Evolutionary conservation across 2,888 invertebrate species (phyloP).

Genomic region (Spilarctia lutea): DNA sequence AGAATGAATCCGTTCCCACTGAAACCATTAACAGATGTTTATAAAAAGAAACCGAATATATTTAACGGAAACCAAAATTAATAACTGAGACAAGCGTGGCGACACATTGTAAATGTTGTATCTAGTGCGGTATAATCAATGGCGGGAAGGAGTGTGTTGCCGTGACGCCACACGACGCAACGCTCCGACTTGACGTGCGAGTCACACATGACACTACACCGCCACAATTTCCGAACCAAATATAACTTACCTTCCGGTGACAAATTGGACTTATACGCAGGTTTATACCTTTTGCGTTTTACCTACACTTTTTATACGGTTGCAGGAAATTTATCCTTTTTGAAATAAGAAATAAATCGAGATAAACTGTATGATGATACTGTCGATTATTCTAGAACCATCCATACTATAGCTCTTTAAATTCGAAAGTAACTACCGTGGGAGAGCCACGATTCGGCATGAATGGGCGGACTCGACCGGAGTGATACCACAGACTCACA

Average conservation of each 20-base stretch:
- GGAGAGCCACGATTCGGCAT: no score
- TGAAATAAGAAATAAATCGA: neutral
- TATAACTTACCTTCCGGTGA: constrained; percentile 52
- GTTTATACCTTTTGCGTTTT: constrained; percentile 18
- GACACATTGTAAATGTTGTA: constrained; percentile 45
- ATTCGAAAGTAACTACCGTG: no score
- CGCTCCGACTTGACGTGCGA: constrained; percentile 39
- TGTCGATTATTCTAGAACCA: neutral
- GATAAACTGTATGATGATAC: neutral
- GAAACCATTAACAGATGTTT: constrained; percentile 43
- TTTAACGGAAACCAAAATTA: constrained; percentile 47
- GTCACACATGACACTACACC: constrained; percentile 46
- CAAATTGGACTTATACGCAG: constrained; percentile 42
- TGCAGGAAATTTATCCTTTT: neutral
- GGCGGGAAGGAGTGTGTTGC: constrained; percentile 46
- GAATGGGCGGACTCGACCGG: no score
- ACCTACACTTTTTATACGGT: neutral
- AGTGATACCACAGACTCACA: no score
- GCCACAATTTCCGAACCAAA: constrained; percentile 54
- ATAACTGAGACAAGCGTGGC: constrained; percentile 46
- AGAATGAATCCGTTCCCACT: constrained; percentile 23
- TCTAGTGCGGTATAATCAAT: constrained; percentile 52
- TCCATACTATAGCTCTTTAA: no score
- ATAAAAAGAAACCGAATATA: constrained; percentile 42
- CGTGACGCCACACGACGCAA: constrained; percentile 41